Evolutionary conservation across 1,140 invertebrate genomes (phyloP).

Genomic region (Steinernema khuongi): DNA sequence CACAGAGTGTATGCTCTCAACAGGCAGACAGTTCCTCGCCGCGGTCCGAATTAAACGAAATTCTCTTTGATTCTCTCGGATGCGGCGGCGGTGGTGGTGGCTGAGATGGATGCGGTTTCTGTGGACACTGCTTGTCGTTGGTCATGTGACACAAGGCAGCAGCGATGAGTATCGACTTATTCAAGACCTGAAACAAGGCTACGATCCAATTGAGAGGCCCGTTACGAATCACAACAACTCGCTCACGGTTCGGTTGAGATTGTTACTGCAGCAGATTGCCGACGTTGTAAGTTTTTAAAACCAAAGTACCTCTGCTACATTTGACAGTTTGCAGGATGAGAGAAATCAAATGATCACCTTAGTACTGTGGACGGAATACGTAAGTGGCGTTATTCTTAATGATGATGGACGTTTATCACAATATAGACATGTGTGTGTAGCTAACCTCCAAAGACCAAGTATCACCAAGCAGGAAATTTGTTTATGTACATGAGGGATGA

Average conservation of each 20-base stretch:
- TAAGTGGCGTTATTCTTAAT: slow-evolving; percentile 29
- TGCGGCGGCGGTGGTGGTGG: neutral
- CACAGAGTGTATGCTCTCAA: neutral
- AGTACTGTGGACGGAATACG: slow-evolving; percentile 50
- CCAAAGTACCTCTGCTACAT: slow-evolving; percentile 21
- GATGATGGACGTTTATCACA: too few relatives aligned
- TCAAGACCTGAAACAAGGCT: slow-evolving; percentile 60
- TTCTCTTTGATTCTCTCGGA: neutral
- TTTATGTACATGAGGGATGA: too few relatives aligned
- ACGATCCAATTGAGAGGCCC: slow-evolving; percentile 92
- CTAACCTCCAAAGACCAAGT: too few relatives aligned
- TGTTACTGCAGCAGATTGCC: slow-evolving; percentile 98
- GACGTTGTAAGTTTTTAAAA: slow-evolving; percentile 74
- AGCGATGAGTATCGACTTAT: slow-evolving; percentile 33
- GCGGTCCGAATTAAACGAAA: neutral
- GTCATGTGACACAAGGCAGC: neutral
- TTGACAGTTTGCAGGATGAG: slow-evolving; percentile 42
- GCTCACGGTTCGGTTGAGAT: slow-evolving; percentile 86
- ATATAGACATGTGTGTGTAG: too few relatives aligned
- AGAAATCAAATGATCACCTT: slow-evolving; percentile 55
- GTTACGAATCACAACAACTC: slow-evolving; percentile 92
- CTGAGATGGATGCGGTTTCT: slow-evolving; percentile 6
- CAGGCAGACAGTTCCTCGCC: neutral
- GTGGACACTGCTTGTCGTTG: neutral
- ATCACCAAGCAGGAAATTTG: too few relatives aligned